phyloP scores from a whole-genome alignment of 2,113 vertebrate species.

The Salvator merianae region DNA sequence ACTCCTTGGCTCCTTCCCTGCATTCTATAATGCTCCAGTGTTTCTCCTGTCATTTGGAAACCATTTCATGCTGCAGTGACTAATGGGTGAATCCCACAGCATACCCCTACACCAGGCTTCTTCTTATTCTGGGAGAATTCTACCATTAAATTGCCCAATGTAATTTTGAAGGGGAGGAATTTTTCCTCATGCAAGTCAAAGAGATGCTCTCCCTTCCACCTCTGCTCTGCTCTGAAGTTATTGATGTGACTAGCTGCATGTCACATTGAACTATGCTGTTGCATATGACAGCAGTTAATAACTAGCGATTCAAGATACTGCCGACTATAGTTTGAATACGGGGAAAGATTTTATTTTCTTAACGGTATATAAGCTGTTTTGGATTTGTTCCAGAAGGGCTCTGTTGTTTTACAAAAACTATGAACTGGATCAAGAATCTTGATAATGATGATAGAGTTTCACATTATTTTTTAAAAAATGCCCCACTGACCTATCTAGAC shows the following conservation, averaged over 20 bases:
- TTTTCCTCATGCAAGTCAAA: neutral
- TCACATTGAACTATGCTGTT: neutral
- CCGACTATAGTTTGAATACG: neutral
- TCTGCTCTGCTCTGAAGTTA: neutral
- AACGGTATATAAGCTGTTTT: neutral
- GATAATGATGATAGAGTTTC: neutral
- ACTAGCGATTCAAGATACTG: neutral
- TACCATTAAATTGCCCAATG: slow-evolving; percentile 17
- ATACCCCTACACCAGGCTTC: neutral
- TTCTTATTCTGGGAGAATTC: slow-evolving; percentile 5
- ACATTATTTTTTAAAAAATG: neutral
- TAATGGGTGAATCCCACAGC: slow-evolving; percentile 17
- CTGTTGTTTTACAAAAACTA: neutral
- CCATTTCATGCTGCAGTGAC: slow-evolving; percentile 23
- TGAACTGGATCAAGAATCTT: neutral
- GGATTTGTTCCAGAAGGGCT: neutral
- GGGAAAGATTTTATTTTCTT: neutral
- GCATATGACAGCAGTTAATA: neutral
- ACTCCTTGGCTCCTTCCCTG: slow-evolving; percentile 32
- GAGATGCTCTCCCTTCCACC: neutral
- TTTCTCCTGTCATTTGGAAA: slow-evolving; percentile 28
- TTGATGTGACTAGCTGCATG: neutral
- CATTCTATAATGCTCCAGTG: slow-evolving; percentile 24
- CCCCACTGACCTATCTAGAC: no score
- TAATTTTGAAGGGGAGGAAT: neutral